phyloP scores from a whole-genome alignment of 2,797 vertebrate genomes.

The Scomberomorus guttatus region DNA sequence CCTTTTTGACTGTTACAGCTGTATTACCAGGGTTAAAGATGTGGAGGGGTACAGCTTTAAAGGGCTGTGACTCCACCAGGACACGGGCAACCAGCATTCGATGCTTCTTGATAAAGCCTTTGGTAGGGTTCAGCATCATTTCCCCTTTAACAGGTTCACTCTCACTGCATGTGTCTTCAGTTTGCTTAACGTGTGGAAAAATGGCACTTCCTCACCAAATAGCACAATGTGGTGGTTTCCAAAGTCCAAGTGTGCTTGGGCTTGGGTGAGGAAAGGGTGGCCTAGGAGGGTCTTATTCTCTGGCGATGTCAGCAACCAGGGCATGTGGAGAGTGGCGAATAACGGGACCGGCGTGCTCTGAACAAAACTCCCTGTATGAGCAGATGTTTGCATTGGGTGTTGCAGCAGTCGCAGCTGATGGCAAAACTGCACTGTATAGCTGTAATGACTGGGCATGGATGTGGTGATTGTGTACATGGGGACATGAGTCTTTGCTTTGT shows the following conservation, averaged over 20 bases:
- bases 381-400: no score
- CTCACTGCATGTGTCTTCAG: constrained; percentile 12
- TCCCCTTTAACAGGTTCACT: constrained; percentile 7
- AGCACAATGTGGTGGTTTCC: not conserved
- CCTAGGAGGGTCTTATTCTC: constrained; percentile 14
- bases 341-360: no score
- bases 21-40: constrained; percentile 41
- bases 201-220: constrained; percentile 22
- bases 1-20: constrained; percentile 18
- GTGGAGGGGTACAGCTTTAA: not conserved
- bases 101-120: constrained; percentile 43
- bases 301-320: constrained; percentile 11
- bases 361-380: no score
- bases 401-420: no score
- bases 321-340: no score
- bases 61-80: constrained; percentile 1
- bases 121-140: constrained; percentile 36
- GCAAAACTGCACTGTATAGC: no score
- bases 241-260: constrained; percentile 14
- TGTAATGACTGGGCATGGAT: no score
- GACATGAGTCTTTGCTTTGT: no score
- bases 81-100: constrained; percentile 13
- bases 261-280: constrained; percentile 20
- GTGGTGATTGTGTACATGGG: no score
- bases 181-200: not conserved